Evolutionary conservation across 1,140 invertebrate species (phyloP).

Genomic region (Pogonomyrmex californicus): DNA sequence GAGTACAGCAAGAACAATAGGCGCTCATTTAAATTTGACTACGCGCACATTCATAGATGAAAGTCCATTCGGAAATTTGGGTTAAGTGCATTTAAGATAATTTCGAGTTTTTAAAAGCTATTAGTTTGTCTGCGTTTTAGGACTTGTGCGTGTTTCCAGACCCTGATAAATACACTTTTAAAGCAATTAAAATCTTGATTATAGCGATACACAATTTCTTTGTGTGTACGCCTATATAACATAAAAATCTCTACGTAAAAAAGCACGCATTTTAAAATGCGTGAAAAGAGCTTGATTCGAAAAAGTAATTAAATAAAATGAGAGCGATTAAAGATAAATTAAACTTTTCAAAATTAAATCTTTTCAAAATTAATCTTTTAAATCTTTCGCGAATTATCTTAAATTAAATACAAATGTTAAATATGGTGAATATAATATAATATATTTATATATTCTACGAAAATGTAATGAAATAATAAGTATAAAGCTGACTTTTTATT

Average conservation of each 20-base stretch:
- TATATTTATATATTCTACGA: neutral
- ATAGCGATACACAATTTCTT: constrained; percentile 3
- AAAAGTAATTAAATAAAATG: neutral
- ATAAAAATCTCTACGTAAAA: constrained; percentile 18
- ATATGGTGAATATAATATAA: neutral
- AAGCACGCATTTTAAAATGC: neutral
- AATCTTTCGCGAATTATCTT: neutral
- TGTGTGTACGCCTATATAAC: constrained; percentile 22
- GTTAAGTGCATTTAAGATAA: constrained; percentile 81
- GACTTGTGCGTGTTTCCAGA: neutral
- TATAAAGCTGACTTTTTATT: neutral
- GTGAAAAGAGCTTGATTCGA: constrained; percentile 13
- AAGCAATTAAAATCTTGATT: constrained; percentile 51
- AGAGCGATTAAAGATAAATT: neutral
- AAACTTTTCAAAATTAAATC: too few relatives aligned
- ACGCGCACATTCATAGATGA: constrained; percentile 68
- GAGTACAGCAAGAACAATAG: constrained; percentile 80
- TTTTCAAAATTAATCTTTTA: neutral
- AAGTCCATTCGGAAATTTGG: constrained; percentile 80
- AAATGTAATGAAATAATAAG: neutral
- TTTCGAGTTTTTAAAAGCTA: constrained; percentile 79
- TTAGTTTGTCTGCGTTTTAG: constrained; percentile 72
- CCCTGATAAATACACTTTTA: constrained; percentile 9
- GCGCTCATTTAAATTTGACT: constrained; percentile 20
- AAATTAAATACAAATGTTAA: neutral